Evolutionary conservation across 2,113 vertebrate genomes (phyloP), one percentile per base, ranked within the genome.

Genomic region (cattle (Bos taurus)): DNA sequence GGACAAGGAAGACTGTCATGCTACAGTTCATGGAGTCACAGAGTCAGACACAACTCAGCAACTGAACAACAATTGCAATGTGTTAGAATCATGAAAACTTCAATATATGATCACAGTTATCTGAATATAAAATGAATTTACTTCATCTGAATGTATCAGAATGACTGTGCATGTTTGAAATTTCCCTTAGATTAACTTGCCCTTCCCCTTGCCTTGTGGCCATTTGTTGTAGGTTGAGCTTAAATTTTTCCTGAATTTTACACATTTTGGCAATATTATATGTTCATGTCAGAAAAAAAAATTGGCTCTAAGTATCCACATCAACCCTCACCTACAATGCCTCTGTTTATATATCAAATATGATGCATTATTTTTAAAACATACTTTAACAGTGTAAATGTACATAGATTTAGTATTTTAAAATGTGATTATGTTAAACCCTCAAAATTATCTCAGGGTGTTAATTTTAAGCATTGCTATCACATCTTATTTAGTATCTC

Each of bases 381-480:
- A 0, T 46, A 64, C 6, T 96, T 80, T 80, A 90, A 50, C 26
- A 78, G 19, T 87, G 10, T 80, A 92, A 90, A 92, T 90, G 90
- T 13, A 26, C 52, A 80, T 46, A 95, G 56, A 93, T 67, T 50
- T 52, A 84, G 10, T 6, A 86, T 46, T 95, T 92, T 46, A 19
- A 46, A 95, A 90, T 86, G 9, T 50, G 56, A 52, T 93, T 88
- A 46, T 40, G 54, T 62, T 4, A 91, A 62, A 56, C 0, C 5
- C 26, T 95, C 43, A 93, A 86, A 92, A 88, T 91, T 56, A 92
- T 88, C 84, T 90, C 23, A 88, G 12, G 11, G 83, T 77, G 14
- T 93, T 97, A 90, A 84, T 96, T 96, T 96, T 59, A 95, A 95
- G 52, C 59, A 59, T 90, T 60, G 50, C 15, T 89, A 93, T 64